These are phyloP conservation scores for Heliconius erato DNA, from an alignment of 2,888 invertebrate species.

Conservation along the genomic window DNA sequence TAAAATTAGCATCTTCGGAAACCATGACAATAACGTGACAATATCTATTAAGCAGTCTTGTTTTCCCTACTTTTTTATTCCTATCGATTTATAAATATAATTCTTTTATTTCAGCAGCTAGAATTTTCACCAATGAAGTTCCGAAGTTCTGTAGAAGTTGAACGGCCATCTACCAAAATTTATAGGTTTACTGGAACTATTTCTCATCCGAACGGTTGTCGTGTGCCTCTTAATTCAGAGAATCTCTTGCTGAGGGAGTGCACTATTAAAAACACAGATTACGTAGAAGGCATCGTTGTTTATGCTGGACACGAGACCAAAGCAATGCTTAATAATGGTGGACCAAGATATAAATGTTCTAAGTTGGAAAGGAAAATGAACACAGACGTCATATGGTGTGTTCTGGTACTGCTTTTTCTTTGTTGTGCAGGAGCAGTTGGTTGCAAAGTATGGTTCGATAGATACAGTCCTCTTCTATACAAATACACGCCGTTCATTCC, in stretches of 20 bases:
- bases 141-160: slow-evolving; percentile 94
- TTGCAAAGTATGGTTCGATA: slow-evolving; percentile 93
- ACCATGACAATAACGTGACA: slow-evolving; percentile 27
- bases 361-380: slow-evolving; percentile 97
- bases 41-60: neutral
- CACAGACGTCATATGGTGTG: slow-evolving; percentile 98
- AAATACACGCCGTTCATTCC: slow-evolving; percentile 89
- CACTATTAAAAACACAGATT: slow-evolving; percentile 98
- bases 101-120: slow-evolving; percentile 84
- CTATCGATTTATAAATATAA: neutral
- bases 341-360: slow-evolving; percentile 97
- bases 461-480: slow-evolving; percentile 75
- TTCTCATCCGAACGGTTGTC: slow-evolving; percentile 91
- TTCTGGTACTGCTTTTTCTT: slow-evolving; percentile 94
- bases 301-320: slow-evolving; percentile 99
- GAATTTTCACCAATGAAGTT: slow-evolving; percentile 93
- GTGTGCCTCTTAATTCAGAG: slow-evolving; percentile 94
- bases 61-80: neutral
- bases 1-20: slow-evolving; percentile 23
- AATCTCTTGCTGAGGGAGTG: slow-evolving; percentile 97
- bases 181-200: slow-evolving; percentile 97
- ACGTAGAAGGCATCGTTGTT: slow-evolving; percentile 97
- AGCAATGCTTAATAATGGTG: slow-evolving; percentile 98
- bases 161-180: slow-evolving; percentile 97
- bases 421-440: slow-evolving; percentile 97